Evolutionary conservation across 2,888 invertebrate species (phyloP), one percentile per base, ranked within the genome.

Genomic region (Drosophila melanocephala): DNA sequence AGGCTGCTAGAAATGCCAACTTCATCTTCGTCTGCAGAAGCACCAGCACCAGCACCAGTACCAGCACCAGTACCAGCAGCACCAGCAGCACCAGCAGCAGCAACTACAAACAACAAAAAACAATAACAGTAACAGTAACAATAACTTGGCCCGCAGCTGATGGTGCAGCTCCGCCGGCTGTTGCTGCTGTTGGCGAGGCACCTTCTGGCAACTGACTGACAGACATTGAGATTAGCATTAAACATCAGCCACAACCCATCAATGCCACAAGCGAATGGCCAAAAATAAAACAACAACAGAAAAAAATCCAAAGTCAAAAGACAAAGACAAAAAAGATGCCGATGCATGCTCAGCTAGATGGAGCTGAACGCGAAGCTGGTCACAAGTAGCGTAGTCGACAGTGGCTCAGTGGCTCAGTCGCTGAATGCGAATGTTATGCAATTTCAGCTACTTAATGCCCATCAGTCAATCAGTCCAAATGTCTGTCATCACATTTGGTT

Each of bases 171-270:
- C 57, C 57, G 56, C 32, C 30, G 50, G 55, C 70, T 62, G 19
- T 58, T 47, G 30, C 64, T 69, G 68, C 65, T 64, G 47, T 47
- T 65, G 58, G 42, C 39, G 19, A 37, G 62, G 53, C 77, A 50
- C 44, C 59, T 83, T 63, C 81, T 70, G 83, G 67, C 65, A 66
- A 63, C 79, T 72, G 83, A 77, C 74, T 75, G 86, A 80, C 75
- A 75, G 89, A 77, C 91, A 83, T 83, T 89, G 77, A 90, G 81
- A 87, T 91, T 91, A 91, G 86, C 87, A 91, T 87, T 89, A 84
- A 82, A 79, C 84, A 86, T 84, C 77, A 73, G 77, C 61, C 71
- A 71, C 62, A 70, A 59, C 26, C 70, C 75, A 74, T 74, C 71
- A 84, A 81, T 82, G 75, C 79, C 73, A 69, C 56, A 16, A 56